phyloP scores from a whole-genome alignment of 2,797 vertebrate genomes.

The Halcyon smyrnensis region DNA sequence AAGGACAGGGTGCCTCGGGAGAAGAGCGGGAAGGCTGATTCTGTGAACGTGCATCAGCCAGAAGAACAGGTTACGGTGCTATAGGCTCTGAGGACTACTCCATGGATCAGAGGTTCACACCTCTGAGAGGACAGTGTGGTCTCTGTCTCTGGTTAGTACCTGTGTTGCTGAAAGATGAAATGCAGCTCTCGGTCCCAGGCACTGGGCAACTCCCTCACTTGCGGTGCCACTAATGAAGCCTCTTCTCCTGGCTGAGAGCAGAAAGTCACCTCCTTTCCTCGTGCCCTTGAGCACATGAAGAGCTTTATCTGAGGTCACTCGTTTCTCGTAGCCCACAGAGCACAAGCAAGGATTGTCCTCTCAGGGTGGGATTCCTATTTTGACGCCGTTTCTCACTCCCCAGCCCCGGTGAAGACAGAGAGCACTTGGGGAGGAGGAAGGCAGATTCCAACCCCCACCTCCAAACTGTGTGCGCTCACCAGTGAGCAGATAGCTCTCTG shows the following conservation, averaged over 20 bases:
- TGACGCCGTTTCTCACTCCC: background rate
- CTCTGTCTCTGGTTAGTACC: background rate
- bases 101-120: accelerated
- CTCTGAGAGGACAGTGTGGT: background rate
- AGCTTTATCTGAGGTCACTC: background rate
- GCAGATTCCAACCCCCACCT: background rate
- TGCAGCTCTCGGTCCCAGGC: background rate
- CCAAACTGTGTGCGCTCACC: background rate
- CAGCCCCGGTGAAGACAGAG: background rate
- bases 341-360: background rate
- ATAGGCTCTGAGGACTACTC: background rate
- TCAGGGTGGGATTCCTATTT: background rate
- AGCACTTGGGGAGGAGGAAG: background rate
- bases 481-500: background rate
- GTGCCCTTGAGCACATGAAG: background rate
- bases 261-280: background rate
- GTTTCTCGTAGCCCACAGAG: background rate
- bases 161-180: background rate
- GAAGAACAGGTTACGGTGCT: background rate
- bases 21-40: background rate
- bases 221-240: background rate
- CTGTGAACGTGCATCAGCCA: background rate
- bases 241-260: background rate
- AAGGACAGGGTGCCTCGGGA: background rate
- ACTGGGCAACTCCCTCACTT: background rate